Evolutionary conservation across 2,113 vertebrate genomes (phyloP).

Genomic region (Mobula birostris): DNA sequence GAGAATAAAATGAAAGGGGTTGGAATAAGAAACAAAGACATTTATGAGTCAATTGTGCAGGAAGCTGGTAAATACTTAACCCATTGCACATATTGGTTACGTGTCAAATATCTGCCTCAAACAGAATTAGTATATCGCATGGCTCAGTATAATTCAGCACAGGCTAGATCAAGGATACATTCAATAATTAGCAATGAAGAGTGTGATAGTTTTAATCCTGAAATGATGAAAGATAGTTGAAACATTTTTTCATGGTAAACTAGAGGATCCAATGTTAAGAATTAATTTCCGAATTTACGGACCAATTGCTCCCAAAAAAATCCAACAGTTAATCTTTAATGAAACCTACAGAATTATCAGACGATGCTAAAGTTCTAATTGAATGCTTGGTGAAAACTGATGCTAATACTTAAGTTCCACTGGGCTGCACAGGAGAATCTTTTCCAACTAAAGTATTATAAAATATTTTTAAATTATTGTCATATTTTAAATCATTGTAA

Average conservation of each 20-base stretch:
- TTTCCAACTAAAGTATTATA: not conserved
- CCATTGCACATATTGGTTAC: not conserved
- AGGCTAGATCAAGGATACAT: not conserved
- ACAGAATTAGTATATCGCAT: not conserved
- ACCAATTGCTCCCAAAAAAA: not conserved
- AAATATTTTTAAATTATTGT: no score
- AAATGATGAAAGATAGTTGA: not conserved
- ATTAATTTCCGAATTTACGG: slow-evolving; percentile 2
- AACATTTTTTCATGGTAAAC: not conserved
- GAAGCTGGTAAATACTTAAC: not conserved
- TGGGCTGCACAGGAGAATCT: not conserved
- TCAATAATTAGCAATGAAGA: not conserved
- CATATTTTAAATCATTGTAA: no score
- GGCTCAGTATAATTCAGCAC: not conserved
- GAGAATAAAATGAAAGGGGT: no score
- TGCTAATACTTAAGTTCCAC: not conserved
- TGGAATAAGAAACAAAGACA: no score
- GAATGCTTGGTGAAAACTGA: not conserved
- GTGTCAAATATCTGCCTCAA: not conserved
- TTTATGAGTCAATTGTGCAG: no score
- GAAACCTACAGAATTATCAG: not conserved
- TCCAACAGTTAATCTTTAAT: not conserved
- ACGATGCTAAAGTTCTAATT: not conserved
- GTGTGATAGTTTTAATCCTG: not conserved
- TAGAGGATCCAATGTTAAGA: not conserved